A percentile compares a stretch with the other conserved stretches of the same genome.
Evolutionary conservation across 2,888 invertebrate genomes (phyloP).

Genomic region (Pherbina coryleti): DNA sequence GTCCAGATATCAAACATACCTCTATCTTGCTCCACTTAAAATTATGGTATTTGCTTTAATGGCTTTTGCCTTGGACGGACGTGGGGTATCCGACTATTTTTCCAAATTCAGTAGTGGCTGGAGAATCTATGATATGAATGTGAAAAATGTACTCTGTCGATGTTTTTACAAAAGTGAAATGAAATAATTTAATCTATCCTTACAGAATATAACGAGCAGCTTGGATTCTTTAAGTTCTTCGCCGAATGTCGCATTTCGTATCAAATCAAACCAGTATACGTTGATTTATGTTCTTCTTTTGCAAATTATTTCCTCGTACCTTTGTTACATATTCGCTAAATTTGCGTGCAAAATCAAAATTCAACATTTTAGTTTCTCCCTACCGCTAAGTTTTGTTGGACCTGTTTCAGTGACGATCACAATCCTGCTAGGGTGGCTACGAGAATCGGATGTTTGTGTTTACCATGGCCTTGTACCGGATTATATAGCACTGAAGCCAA

Average conservation of each 20-base stretch:
- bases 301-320: constrained; percentile 77
- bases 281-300: constrained; percentile 75
- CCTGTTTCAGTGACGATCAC: constrained; percentile 81
- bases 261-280: constrained; percentile 53
- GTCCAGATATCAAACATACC: constrained; percentile 80
- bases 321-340: constrained; percentile 79
- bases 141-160: constrained; percentile 71
- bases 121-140: constrained; percentile 71
- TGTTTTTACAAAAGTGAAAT: background rate
- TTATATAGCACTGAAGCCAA: constrained; percentile 88
- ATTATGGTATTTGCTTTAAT: constrained; percentile 78
- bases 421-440: constrained; percentile 76
- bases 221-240: background rate
- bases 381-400: constrained; percentile 83
- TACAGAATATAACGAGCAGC: background rate
- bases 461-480: constrained; percentile 79
- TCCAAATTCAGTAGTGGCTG: constrained; percentile 71
- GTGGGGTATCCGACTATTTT: constrained; percentile 67
- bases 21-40: constrained; percentile 82
- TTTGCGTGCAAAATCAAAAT: constrained; percentile 91
- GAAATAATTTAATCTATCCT: background rate
- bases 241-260: background rate
- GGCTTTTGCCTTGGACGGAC: constrained; percentile 73
- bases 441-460: constrained; percentile 77
- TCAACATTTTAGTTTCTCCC: constrained; percentile 87